phyloP scores from a whole-genome alignment of 2,797 vertebrate species.

The Lophotriccus pileatus region DNA sequence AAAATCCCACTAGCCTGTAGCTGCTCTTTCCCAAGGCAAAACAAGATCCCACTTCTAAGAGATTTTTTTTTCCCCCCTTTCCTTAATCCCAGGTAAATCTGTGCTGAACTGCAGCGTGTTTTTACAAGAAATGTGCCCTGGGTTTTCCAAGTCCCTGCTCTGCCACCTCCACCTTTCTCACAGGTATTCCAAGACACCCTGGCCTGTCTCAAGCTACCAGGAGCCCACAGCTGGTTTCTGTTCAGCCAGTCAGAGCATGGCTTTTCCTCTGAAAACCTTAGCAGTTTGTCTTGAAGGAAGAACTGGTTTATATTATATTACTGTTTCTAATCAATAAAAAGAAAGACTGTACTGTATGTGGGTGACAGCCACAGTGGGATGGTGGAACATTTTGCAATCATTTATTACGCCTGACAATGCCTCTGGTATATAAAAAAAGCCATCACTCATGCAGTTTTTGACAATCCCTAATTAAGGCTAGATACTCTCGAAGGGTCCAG shows the following conservation, averaged over 20 bases:
- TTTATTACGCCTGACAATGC: slow-evolving; percentile 38
- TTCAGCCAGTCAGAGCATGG: neutral
- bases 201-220: neutral
- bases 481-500: neutral
- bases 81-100: neutral
- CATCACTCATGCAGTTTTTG: slow-evolving; percentile 28
- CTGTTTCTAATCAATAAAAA: slow-evolving; percentile 27
- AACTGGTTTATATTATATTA: neutral
- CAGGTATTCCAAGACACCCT: neutral
- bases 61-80: neutral
- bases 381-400: neutral
- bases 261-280: neutral
- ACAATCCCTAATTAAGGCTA: slow-evolving; percentile 36
- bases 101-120: neutral
- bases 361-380: neutral
- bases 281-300: neutral
- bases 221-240: neutral
- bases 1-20: neutral
- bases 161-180: neutral
- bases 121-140: neutral
- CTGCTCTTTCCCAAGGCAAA: neutral
- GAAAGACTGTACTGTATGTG: neutral
- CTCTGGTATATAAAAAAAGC: neutral
- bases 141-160: neutral
- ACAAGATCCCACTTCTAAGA: neutral